phyloP scores from a whole-genome alignment of 2,797 vertebrate species.

The Sparidentex hasta region DNA sequence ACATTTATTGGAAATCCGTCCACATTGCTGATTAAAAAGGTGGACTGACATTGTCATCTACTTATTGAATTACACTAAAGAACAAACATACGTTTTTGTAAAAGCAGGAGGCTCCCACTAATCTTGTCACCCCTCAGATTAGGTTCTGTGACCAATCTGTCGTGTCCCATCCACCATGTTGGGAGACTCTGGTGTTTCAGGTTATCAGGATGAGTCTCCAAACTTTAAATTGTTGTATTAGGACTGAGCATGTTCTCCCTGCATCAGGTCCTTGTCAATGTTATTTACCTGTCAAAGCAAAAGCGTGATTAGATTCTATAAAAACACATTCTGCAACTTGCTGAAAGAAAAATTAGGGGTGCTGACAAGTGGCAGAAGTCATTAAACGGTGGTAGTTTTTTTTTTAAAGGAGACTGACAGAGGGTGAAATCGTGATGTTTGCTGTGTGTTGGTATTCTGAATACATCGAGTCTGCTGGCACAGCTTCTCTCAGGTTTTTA shows the following conservation, averaged over 20 bases:
- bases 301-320: constrained; percentile 7
- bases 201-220: background rate
- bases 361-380: constrained; percentile 5
- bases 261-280: background rate
- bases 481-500: constrained; percentile 23
- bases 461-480: constrained; percentile 1
- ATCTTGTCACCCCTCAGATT: background rate
- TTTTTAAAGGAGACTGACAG: background rate
- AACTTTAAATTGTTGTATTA: background rate
- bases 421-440: background rate
- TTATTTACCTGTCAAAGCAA: constrained; percentile 27
- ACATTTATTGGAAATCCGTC: background rate
- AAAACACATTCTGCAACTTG: constrained; percentile 7
- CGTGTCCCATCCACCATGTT: background rate
- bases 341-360: background rate
- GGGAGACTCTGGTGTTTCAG: background rate
- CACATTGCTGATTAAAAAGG: too few species aligned
- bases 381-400: background rate
- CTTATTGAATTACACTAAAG: background rate
- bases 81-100: background rate
- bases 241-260: background rate
- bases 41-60: background rate
- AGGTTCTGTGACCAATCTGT: background rate
- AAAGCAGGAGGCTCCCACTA: background rate
- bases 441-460: constrained; percentile 15